These are phyloP conservation scores for Ligdia adustata DNA, from an alignment of 2,888 invertebrate genomes.

Conservation along the genomic window DNA sequence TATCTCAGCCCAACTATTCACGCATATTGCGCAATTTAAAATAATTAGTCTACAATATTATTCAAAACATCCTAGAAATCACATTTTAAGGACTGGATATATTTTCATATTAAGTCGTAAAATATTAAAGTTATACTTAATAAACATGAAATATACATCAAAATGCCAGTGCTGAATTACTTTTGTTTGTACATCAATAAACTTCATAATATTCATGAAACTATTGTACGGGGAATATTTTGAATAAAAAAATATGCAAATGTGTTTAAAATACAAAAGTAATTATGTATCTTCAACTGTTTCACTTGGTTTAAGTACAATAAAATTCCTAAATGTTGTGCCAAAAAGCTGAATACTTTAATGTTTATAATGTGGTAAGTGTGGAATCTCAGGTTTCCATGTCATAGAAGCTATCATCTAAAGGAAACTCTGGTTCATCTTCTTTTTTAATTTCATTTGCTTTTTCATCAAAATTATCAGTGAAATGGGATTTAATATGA, in stretches of 20 bases:
- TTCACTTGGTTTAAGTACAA: too few relatives aligned
- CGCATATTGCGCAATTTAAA: not conserved
- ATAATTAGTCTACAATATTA: slow-evolving; percentile 1
- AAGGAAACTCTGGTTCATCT: slow-evolving; percentile 61
- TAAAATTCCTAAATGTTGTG: slow-evolving; percentile 34
- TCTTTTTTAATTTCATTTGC: slow-evolving; percentile 69
- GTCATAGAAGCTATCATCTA: slow-evolving; percentile 73
- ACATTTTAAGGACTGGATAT: slow-evolving; percentile 13
- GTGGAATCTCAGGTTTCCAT: slow-evolving; percentile 63
- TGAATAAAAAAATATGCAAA: too few relatives aligned
- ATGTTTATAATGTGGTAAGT: not conserved
- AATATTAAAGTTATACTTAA: slow-evolving; percentile 7
- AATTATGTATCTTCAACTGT: too few relatives aligned
- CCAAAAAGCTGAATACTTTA: slow-evolving; percentile 6
- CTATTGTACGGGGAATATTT: too few relatives aligned
- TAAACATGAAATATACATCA: slow-evolving; percentile 10
- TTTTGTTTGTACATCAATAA: slow-evolving; percentile 3
- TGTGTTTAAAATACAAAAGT: too few relatives aligned
- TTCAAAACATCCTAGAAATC: slow-evolving; percentile 9
- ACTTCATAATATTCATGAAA: too few relatives aligned
- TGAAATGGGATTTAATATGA: slow-evolving; percentile 84
- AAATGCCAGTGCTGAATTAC: slow-evolving; percentile 15
- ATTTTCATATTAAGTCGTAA: slow-evolving; percentile 16
- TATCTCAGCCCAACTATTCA: too few relatives aligned
- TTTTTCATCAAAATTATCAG: slow-evolving; percentile 76